phyloP scores from a whole-genome alignment of 2,113 vertebrate genomes.

The Sorex araneus region DNA sequence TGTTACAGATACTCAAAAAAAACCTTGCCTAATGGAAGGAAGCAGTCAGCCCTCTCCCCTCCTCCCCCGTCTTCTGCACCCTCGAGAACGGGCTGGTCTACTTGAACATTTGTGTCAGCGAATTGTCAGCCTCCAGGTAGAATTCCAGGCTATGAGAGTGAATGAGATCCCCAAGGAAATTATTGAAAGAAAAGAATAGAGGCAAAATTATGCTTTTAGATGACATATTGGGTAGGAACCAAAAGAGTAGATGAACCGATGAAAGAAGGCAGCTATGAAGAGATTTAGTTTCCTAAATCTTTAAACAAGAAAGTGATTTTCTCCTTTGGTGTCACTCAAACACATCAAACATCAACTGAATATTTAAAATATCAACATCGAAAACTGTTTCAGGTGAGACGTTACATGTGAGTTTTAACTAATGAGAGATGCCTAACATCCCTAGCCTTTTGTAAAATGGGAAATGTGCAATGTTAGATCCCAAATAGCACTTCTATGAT shows the following conservation, averaged over 20 bases:
- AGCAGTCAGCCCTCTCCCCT: not conserved
- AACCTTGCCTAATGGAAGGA: not conserved
- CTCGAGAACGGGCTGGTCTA: not conserved
- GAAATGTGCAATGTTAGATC: not conserved
- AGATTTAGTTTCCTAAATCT: not conserved
- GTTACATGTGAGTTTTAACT: constrained; percentile 26
- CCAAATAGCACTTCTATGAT: not conserved
- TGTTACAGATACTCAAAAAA: not conserved
- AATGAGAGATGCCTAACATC: constrained; percentile 7
- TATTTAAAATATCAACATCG: not conserved
- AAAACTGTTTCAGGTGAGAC: constrained; percentile 47
- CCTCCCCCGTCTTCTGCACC: not conserved
- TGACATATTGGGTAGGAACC: not conserved
- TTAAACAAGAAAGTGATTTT: not conserved
- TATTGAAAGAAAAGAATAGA: not conserved
- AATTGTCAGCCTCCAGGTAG: not conserved
- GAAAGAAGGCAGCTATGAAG: not conserved
- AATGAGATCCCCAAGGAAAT: not conserved
- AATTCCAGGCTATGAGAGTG: not conserved
- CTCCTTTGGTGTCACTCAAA: not conserved
- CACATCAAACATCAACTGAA: not conserved
- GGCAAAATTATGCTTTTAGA: not conserved
- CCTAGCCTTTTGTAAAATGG: not conserved
- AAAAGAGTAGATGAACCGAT: not conserved
- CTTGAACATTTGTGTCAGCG: not conserved